Percentiles rank a stretch among this genome's conserved stretches.
Conservation (phyloP, 2,113 vertebrate genomes). For the Misgurnus anguillicaudatus region DNA sequence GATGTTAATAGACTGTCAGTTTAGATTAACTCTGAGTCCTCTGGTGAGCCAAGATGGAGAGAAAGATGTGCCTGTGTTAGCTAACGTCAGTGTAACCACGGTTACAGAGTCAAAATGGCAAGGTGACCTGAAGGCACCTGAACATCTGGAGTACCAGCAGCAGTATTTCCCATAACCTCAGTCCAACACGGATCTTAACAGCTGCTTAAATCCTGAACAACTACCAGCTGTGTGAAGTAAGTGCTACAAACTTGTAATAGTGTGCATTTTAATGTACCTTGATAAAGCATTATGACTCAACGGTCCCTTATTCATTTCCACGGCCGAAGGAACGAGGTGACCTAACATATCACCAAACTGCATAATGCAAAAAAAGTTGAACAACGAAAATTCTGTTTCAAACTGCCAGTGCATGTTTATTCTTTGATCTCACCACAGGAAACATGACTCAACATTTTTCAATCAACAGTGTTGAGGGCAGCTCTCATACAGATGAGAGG, state of each 20-base stretch:
- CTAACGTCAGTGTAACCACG: conserved; percentile 25
- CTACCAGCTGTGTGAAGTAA: conserved; percentile 27
- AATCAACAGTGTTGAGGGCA: conserved; percentile 1
- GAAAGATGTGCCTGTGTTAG: conserved; percentile 18
- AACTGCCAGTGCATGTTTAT: neutral
- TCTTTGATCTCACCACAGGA: conserved; percentile 30
- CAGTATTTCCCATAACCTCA: conserved; percentile 2
- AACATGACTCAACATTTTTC: conserved; percentile 8
- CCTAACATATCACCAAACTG: no score
- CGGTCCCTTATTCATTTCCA: no score
- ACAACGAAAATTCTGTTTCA: no score
- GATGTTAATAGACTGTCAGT: conserved; percentile 21
- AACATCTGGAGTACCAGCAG: conserved; percentile 5
- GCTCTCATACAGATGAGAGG: neutral
- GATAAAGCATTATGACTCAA: no score
- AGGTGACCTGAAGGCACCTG: conserved; percentile 17
- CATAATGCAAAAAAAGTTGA: no score
- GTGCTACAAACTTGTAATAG: neutral
- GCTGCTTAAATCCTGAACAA: conserved; percentile 32
- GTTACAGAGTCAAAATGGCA: conserved; percentile 21
- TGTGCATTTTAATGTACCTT: neutral
- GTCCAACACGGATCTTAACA: conserved; percentile 8
- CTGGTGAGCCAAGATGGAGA: neutral
- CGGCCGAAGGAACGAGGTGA: no score
- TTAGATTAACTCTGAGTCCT: conserved; percentile 3